phyloP scores from a whole-genome alignment of 2,797 vertebrate genomes.

The Leuciscus waleckii region DNA sequence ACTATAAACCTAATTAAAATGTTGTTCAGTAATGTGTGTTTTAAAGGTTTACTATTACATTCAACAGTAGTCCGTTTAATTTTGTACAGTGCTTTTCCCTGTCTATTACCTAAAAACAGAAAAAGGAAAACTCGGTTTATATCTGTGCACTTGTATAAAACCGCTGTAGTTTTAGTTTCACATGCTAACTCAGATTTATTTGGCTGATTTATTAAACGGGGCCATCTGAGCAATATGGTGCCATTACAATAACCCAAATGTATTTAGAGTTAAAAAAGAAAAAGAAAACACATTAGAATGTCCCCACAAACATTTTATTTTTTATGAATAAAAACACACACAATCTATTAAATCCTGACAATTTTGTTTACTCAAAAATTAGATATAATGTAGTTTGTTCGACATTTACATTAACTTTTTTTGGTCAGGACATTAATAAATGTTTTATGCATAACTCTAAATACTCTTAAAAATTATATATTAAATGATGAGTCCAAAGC shows the following conservation, averaged over 20 bases:
- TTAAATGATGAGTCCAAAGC: background rate
- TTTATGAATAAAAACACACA: background rate
- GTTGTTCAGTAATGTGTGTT: background rate
- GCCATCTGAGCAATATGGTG: background rate
- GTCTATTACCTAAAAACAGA: background rate
- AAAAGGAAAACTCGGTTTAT: background rate
- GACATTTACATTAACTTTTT: background rate
- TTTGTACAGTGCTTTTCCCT: background rate
- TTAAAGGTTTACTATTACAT: background rate
- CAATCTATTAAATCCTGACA: background rate
- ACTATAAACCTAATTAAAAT: slow-evolving; percentile 4
- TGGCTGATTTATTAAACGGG: background rate
- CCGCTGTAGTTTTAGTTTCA: background rate
- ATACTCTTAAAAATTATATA: background rate
- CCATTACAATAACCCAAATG: background rate
- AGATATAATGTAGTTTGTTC: background rate
- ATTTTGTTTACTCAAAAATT: background rate
- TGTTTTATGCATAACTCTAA: background rate
- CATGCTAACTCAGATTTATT: background rate
- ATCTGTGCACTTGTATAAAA: background rate
- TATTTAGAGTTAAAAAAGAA: slow-evolving; percentile 21
- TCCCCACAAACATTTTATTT: background rate
- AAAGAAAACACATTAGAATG: background rate
- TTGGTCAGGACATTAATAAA: background rate
- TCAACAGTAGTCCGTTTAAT: background rate